Percentiles rank a stretch among this genome's conserved stretches.
These are phyloP conservation scores for Oscheius sp. DNA, from an alignment of 2,888 invertebrate genomes.

Conservation along the genomic window DNA sequence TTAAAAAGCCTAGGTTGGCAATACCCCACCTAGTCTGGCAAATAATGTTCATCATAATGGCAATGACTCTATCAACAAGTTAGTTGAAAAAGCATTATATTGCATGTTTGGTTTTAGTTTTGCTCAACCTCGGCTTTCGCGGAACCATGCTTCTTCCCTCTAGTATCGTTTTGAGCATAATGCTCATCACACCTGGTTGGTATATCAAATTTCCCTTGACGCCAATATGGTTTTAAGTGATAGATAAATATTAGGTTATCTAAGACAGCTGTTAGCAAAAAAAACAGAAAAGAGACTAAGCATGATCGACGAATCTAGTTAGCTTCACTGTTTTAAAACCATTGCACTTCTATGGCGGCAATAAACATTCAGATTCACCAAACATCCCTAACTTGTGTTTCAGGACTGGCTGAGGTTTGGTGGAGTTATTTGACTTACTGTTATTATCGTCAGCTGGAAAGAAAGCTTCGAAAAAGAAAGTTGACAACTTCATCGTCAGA, in stretches of 20 bases:
- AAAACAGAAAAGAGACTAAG: not conserved
- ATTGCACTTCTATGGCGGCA: no score
- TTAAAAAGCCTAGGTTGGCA: slow-evolving; percentile 34
- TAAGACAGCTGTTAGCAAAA: slow-evolving; percentile 12
- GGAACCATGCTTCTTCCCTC: slow-evolving; percentile 49
- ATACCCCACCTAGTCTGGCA: slow-evolving; percentile 53
- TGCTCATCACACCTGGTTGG: slow-evolving; percentile 48
- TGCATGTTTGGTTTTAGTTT: slow-evolving; percentile 32
- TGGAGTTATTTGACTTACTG: slow-evolving; percentile 48
- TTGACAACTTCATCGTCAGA: not conserved
- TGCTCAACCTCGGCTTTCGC: slow-evolving; percentile 40
- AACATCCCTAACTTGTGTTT: not conserved
- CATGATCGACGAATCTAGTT: not conserved
- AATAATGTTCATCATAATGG: slow-evolving; percentile 39
- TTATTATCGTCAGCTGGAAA: slow-evolving; percentile 38
- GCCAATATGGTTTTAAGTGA: slow-evolving; percentile 20
- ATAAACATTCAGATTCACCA: not conserved
- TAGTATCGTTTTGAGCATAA: slow-evolving; percentile 45
- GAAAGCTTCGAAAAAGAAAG: not conserved
- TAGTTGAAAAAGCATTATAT: not conserved
- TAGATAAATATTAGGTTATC: not conserved
- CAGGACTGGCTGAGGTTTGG: slow-evolving; percentile 50
- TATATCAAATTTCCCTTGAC: not conserved
- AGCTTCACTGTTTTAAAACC: not conserved
- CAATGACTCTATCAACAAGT: slow-evolving; percentile 40